Conservation (phyloP, 2,797 vertebrate species). For the Cuculus canorus region DNA sequence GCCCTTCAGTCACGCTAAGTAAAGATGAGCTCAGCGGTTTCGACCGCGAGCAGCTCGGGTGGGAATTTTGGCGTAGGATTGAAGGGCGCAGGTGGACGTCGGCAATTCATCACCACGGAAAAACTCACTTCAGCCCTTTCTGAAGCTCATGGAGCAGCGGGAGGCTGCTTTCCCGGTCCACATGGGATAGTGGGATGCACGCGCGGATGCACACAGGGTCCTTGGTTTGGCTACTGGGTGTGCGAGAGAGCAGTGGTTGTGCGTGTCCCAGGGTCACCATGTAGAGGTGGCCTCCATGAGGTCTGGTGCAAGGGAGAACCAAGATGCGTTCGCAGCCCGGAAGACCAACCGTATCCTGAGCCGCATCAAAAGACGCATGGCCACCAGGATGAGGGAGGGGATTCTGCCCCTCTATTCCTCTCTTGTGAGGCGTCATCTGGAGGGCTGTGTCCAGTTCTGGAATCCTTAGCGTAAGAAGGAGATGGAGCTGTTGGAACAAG, state of each 20-base stretch:
- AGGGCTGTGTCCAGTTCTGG: no score
- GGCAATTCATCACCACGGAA: not conserved
- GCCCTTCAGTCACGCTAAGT: not conserved
- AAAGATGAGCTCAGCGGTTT: constrained; percentile 20
- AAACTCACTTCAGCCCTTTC: not conserved
- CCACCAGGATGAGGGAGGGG: no score
- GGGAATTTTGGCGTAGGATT: not conserved
- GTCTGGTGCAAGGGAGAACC: not conserved
- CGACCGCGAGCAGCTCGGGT: not conserved
- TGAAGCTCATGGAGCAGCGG: rapidly evolving
- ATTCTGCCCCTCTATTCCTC: no score
- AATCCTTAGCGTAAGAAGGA: no score
- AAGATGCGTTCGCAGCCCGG: not conserved
- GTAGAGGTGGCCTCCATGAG: not conserved
- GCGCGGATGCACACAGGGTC: rapidly evolving
- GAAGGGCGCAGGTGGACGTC: not conserved
- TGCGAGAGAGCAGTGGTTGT: rapidly evolving
- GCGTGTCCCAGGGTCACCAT: rapidly evolving
- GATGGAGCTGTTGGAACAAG: no score
- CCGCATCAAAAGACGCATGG: no score
- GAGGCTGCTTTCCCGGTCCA: not conserved
- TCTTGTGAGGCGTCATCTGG: no score
- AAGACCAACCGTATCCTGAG: no score
- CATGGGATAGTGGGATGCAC: no score
- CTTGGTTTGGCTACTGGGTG: rapidly evolving